Conservation (phyloP, 2,113 vertebrate genomes). For the Theristicus caerulescens region DNA sequence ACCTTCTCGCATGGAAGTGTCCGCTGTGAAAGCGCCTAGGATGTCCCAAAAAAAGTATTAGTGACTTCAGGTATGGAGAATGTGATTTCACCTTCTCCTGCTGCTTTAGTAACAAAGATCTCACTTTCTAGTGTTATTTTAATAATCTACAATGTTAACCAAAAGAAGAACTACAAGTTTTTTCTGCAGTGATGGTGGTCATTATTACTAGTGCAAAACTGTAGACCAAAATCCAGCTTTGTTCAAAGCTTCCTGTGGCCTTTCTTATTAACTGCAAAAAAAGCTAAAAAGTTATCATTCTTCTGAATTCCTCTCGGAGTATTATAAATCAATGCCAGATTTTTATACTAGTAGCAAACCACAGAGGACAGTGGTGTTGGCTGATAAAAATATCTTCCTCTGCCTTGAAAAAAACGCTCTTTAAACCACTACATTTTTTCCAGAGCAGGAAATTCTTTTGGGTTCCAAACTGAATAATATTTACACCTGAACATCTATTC, state of each 20-base stretch:
- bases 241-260: constrained; percentile 41
- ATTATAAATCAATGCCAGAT: constrained; percentile 78
- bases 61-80: background rate
- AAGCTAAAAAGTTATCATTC: constrained; percentile 70
- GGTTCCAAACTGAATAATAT: background rate
- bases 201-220: constrained; percentile 13
- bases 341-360: constrained; percentile 73
- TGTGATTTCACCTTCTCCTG: background rate
- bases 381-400: constrained; percentile 72
- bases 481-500: constrained; percentile 43
- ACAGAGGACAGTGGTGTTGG: constrained; percentile 66
- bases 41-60: background rate
- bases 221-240: constrained; percentile 6
- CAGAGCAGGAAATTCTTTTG: constrained; percentile 46
- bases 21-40: background rate
- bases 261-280: constrained; percentile 45
- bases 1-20: accelerated
- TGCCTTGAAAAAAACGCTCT: constrained; percentile 48
- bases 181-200: background rate
- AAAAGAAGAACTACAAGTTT: background rate
- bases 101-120: background rate
- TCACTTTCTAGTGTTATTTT: background rate
- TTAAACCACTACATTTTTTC: constrained; percentile 61
- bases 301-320: constrained; percentile 73
- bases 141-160: background rate